Base-by-base conservation (phyloP, 2,113 vertebrate genomes). In the Lagenorhynchus albirostris region DNA sequence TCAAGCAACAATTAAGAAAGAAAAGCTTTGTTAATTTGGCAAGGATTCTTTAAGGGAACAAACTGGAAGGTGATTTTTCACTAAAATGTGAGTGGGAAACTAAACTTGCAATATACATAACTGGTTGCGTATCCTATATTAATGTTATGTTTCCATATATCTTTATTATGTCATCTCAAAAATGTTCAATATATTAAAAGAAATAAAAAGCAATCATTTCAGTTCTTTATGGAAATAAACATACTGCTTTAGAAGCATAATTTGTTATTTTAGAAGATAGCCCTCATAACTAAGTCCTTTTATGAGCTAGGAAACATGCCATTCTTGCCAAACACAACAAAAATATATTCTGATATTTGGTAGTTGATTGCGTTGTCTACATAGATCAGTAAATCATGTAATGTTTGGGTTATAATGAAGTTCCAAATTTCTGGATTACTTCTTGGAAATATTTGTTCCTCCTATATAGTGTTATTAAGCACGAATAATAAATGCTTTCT, bases 371-470 rank as follows among this genome's bases (percentile, higher is more conserved):
- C 9, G 23, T 95, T 96, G 80, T 81, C 17, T 36, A 67, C 33
- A 53, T 15, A 96, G 60, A 94, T 85, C 76, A 73, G 13, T 93
- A 95, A 93, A 91, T 96, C 76, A 81, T 68, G 53, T 94, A 79
- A 55, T 85, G 53, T 85, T 91, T 95, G 65, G 36, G 73, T 81
- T 91, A 95, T 62, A 71, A 44, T 36, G 53, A 94, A 63, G 47
- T 89, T 96, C 53, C 89, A 95, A 73, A 93, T 95, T 94, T 91
- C 55, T 90, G 38, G 77, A 82, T 95, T 95, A 88, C 44, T 85
- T 96, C 85, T 36, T 95, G 29, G 95, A 90, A 87, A 91, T 41
- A 97, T 88, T 84, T 90, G 38, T 93, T 71, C 33, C 38, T 90
- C n/a, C 65, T 95, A 89, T 79, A n/a, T 47, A 77, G 33, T 94